Conservation (phyloP, 2,113 vertebrate genomes). For the Melanocharis versteri region DNA sequence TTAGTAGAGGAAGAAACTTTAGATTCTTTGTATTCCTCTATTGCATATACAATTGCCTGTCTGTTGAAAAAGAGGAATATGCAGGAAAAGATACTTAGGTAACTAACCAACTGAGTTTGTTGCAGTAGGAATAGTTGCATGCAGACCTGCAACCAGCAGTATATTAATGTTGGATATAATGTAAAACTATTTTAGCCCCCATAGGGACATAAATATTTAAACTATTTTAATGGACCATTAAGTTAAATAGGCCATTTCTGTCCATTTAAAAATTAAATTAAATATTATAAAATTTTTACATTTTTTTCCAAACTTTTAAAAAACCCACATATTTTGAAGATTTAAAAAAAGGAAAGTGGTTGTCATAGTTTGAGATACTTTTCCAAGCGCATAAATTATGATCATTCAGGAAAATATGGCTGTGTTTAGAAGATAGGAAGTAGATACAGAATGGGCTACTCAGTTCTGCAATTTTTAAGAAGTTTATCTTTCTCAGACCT, state of each 20-base stretch:
- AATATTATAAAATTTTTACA: background rate
- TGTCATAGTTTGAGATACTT: background rate
- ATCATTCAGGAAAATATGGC: background rate
- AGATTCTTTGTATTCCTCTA: background rate
- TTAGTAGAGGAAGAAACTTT: background rate
- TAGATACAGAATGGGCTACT: background rate
- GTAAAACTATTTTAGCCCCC: background rate
- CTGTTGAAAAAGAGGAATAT: background rate
- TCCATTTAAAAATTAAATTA: background rate
- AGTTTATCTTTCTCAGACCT: background rate
- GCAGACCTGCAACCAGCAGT: rapidly evolving
- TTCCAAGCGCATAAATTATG: background rate
- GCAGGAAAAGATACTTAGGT: background rate
- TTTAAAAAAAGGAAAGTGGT: rapidly evolving
- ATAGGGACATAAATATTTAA: background rate
- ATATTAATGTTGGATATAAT: background rate
- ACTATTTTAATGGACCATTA: background rate
- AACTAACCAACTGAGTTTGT: background rate
- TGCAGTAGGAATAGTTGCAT: background rate
- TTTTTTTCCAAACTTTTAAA: background rate
- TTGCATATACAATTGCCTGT: background rate
- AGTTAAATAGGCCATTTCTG: background rate
- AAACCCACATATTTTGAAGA: rapidly evolving
- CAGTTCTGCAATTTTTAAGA: background rate
- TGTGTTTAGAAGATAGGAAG: background rate